Evolutionary conservation across 2,113 vertebrate species (phyloP), one percentile per base, ranked within the genome.

Genomic region (Bubo bubo): DNA sequence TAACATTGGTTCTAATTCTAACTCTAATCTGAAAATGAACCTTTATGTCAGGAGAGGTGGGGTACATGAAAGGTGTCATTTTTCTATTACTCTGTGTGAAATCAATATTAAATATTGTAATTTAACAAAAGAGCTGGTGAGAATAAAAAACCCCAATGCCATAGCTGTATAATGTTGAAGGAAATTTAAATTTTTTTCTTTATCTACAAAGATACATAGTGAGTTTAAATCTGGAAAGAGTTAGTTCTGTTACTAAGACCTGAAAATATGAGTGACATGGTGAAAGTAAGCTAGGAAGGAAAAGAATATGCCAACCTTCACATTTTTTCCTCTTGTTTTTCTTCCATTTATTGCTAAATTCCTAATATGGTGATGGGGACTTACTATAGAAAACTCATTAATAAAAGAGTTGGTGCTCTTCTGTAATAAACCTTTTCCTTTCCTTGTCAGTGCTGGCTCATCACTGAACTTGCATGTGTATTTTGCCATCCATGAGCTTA

Each of bases 141-240:
- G 43, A 73, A 53, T n/a, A n/a, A 84, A 83, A 71, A n/a, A 21
- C 1, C 0, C 2, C 4, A 1, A 53, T 2, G 1, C 34, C 64
- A 72, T 28, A 53, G 6, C 19, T 67, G 8, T 49, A 72, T 22
- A 66, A 26, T 43, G 26, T 13, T 37, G 45, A 58, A 76, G 19
- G 22, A 87, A 72, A 8, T 77, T 16, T 64, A 13, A 10, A 35
- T 41, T 22, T 58, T 50, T 70, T 35, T 21, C 12, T 18, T 0
- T 43, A 55, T 37, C 15, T 63, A 60, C 23, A 77, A 67, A 77
- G 52, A 77, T 34, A 39, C 10, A 28, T 28, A 50, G 28, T 16
- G 1, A 83, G 7, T 37, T 12, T 64, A 80, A 76, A 80, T 68
- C 14, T 76, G 17, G 9, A 79, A 75, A 53, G 19, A 82, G 4